Conservation (phyloP, 1,140 invertebrate genomes). For the Cyclargus thomasi region DNA sequence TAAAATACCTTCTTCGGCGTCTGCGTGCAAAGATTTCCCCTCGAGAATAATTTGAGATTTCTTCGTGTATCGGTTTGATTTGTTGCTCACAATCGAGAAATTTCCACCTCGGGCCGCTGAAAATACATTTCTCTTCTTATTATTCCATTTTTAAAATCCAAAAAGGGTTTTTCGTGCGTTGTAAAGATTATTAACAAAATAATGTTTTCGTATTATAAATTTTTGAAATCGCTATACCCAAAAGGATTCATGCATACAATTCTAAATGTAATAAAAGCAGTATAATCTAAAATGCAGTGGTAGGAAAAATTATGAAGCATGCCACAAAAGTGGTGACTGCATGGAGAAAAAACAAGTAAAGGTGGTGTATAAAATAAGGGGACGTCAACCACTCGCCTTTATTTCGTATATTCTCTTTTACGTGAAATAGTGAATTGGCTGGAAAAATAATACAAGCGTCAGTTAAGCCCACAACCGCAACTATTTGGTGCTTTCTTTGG, state of each 20-base stretch:
- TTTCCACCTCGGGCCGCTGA: slow-evolving; percentile 88
- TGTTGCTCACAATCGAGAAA: slow-evolving; percentile 89
- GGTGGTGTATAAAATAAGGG: slow-evolving; percentile 12
- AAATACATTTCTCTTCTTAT: slow-evolving; percentile 15
- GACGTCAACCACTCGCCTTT: slow-evolving; percentile 52
- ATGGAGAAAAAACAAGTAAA: not conserved
- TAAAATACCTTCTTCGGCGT: slow-evolving; percentile 76
- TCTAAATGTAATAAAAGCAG: too few relatives aligned
- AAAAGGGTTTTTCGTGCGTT: too few relatives aligned
- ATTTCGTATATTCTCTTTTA: slow-evolving; percentile 52
- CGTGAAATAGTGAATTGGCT: slow-evolving; percentile 52
- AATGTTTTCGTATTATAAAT: too few relatives aligned
- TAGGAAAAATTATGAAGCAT: not conserved
- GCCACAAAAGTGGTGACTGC: not conserved
- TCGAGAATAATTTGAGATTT: slow-evolving; percentile 87
- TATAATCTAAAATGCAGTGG: too few relatives aligned
- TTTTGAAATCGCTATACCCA: too few relatives aligned
- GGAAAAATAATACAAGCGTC: slow-evolving; percentile 39
- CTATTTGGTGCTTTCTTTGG: too few relatives aligned
- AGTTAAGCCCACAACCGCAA: not conserved
- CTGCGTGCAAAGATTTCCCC: slow-evolving; percentile 69
- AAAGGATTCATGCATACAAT: too few relatives aligned
- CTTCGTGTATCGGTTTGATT: slow-evolving; percentile 89
- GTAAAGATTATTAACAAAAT: too few relatives aligned
- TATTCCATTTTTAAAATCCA: too few relatives aligned